phyloP scores from a whole-genome alignment of 2,113 vertebrate species.

The Coregonus clupeaformis region DNA sequence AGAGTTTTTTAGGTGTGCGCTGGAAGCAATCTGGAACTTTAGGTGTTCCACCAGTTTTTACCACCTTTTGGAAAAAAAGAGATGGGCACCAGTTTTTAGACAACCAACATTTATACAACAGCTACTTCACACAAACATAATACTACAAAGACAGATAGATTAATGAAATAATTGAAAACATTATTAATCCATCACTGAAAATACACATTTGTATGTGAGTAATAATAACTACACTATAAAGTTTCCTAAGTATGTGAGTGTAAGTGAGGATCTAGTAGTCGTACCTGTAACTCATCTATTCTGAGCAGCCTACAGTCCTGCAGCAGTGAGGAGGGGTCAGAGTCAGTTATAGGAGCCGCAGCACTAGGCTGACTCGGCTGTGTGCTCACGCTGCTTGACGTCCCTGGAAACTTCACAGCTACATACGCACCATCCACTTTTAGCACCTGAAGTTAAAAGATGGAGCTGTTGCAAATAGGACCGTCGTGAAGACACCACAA shows the following conservation, averaged over 20 bases:
- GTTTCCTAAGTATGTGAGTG: not conserved
- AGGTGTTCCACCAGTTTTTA: constrained; percentile 97
- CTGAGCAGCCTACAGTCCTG: constrained; percentile 95
- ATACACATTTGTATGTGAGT: not conserved
- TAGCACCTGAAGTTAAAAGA: constrained; percentile 82
- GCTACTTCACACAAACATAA: too few species aligned
- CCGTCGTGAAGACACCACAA: constrained; percentile 31
- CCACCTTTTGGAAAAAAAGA: constrained; percentile 77
- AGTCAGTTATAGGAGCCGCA: constrained; percentile 80
- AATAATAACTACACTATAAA: not conserved
- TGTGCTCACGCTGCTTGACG: constrained; percentile 83
- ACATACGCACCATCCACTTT: constrained; percentile 99
- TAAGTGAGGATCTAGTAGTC: not conserved
- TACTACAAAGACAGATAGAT: too few species aligned
- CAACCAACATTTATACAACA: too few species aligned
- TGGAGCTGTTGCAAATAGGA: constrained; percentile 23
- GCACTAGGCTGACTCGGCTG: constrained; percentile 80
- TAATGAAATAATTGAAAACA: too few species aligned
- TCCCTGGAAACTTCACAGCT: constrained; percentile 97
- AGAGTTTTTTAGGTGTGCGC: constrained; percentile 96
- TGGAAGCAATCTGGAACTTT: constrained; percentile 99
- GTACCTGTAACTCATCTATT: constrained; percentile 97
- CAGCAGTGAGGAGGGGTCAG: constrained; percentile 92
- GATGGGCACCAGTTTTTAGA: not conserved
- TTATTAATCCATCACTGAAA: too few species aligned